Percentiles rank a stretch among this genome's conserved stretches.
phyloP scores from a whole-genome alignment of 2,888 invertebrate genomes.

The Lymantria dispar region DNA sequence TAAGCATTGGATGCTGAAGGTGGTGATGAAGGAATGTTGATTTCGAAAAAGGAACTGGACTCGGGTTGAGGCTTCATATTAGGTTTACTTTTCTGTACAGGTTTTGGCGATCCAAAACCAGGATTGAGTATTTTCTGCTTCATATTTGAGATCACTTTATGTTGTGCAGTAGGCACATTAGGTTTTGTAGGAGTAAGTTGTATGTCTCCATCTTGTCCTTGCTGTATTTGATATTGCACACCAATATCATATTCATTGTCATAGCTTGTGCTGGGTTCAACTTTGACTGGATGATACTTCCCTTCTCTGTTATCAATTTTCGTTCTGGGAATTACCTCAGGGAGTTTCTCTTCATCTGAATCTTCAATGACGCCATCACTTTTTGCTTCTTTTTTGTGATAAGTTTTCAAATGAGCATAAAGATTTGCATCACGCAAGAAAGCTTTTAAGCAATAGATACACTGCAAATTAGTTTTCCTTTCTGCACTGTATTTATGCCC shows the following conservation, averaged over 20 bases:
- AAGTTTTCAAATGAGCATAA: constrained; percentile 86
- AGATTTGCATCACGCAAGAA: constrained; percentile 87
- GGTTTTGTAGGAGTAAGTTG: constrained; percentile 68
- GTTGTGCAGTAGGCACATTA: constrained; percentile 21
- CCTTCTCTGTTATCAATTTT: constrained; percentile 10
- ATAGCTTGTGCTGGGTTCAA: constrained; percentile 53
- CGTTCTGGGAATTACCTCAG: constrained; percentile 15
- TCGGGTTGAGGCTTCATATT: constrained; percentile 28
- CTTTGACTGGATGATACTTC: constrained; percentile 36
- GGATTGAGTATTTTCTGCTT: constrained; percentile 72
- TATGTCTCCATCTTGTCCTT: constrained; percentile 71
- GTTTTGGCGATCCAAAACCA: constrained; percentile 43
- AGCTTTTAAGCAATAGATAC: constrained; percentile 89
- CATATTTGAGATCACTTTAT: constrained; percentile 22
- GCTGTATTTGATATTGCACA: constrained; percentile 59
- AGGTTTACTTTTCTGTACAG: constrained; percentile 34
- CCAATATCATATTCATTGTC: constrained; percentile 56
- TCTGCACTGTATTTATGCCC: constrained; percentile 76
- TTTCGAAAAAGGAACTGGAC: constrained; percentile 45
- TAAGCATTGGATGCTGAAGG: constrained; percentile 4
- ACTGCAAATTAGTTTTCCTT: constrained; percentile 76
- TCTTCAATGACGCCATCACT: constrained; percentile 86
- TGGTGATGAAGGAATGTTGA: constrained; percentile 25
- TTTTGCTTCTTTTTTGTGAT: constrained; percentile 85
- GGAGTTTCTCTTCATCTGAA: constrained; percentile 68